Base-by-base conservation (phyloP, 2,113 vertebrate species). In the Pampusana beccarii region DNA sequence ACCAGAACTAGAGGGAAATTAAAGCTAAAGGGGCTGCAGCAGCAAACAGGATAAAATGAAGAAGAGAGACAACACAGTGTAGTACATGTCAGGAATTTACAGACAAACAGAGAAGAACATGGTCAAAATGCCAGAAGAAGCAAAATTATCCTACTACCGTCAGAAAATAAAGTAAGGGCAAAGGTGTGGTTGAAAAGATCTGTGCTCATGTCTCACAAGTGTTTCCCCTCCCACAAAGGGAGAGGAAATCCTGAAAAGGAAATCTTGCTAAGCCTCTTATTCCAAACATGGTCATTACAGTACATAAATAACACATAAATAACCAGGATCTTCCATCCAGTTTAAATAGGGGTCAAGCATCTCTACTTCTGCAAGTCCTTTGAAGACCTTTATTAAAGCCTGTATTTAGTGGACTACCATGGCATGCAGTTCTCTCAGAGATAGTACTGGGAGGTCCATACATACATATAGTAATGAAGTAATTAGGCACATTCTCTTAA, bases 181-280 rank as follows among this genome's bases (percentile, higher is more conserved):
- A 36, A 38, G 6, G 2, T n/a, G 11, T 29, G 8, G 7, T 18
- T 80, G 36, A 57, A 84, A 73, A 74, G 26, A 18, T 69, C 29
- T 34, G 62, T 78, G 10, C 16, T 91, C 26, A 42, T 2, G 0
- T 65, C 36, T 57, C 33, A 25, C 16, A 74, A 14, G 6, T 8
- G 2, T 34, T 26, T 5, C 6, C 16, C 23, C 3, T 15, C 3
- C 8, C 40, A 2, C 3, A 54, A 66, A 8, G 2, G 10, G 8
- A 67, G 15, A 9, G 4, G 8, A 79, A 79, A 62, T 86, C 17
- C 36, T 78, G 56, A 67, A 29, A 79, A 24, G 21, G 31, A 71
- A 67, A 50, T 61, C 18, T 40, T 33, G 19, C 4, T 25, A 20
- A 83, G 5, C 5, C 14, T 78, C 26, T 81, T 46, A 20, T n/a